Percentiles rank a stretch among this genome's conserved stretches.
Conservation (phyloP, 2,888 invertebrate species). For the Lamproptera curius region DNA sequence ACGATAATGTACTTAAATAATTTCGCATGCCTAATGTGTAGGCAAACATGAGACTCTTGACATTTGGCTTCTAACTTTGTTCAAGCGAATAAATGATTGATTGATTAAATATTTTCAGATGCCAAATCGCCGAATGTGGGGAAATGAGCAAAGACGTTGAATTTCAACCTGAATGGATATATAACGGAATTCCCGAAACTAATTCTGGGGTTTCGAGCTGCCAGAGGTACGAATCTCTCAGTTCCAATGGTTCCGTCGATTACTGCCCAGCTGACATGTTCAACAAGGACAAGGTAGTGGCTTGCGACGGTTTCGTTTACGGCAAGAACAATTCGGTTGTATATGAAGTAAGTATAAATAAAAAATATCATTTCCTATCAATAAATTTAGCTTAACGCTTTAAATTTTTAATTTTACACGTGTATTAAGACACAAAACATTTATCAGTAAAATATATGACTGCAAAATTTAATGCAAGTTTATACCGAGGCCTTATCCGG, state of each 20-base stretch:
- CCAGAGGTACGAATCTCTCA: conserved; percentile 36
- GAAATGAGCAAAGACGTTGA: conserved; percentile 28
- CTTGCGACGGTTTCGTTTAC: conserved; percentile 33
- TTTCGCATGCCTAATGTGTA: too few relatives aligned
- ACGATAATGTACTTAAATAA: too few relatives aligned
- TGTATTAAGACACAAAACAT: too few relatives aligned
- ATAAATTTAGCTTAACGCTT: background rate
- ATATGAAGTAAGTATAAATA: conserved; percentile 34
- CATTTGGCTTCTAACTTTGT: too few relatives aligned
- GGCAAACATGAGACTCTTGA: too few relatives aligned
- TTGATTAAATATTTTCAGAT: conserved; percentile 42
- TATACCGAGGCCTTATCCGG: too few relatives aligned
- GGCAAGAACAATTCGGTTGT: conserved; percentile 34
- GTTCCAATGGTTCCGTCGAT: conserved; percentile 29
- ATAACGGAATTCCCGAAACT: conserved; percentile 47
- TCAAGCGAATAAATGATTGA: too few relatives aligned
- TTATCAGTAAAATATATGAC: too few relatives aligned
- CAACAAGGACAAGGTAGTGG: conserved; percentile 20
- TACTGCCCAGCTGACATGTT: conserved; percentile 48
- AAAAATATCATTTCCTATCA: background rate
- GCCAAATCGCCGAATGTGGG: conserved; percentile 61
- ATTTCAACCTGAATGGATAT: conserved; percentile 46
- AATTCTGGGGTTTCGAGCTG: conserved; percentile 50
- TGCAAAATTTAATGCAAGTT: too few relatives aligned
- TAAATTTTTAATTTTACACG: too few relatives aligned